A percentile compares a stretch with the other conserved stretches of the same genome.
Evolutionary conservation across 2,113 vertebrate species (phyloP).

Genomic region (Bettongia penicillata): DNA sequence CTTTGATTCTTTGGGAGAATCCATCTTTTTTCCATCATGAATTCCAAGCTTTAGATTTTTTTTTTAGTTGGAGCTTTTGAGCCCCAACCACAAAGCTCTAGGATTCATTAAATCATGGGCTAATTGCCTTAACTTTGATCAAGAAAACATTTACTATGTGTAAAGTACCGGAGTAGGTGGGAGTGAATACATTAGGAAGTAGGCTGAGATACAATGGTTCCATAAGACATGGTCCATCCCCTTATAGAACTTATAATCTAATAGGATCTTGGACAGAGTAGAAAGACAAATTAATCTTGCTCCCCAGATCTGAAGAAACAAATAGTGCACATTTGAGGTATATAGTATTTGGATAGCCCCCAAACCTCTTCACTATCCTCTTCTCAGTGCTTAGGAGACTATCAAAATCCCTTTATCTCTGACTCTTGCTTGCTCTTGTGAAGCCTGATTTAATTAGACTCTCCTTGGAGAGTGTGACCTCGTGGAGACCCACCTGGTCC

Average conservation of each 20-base stretch:
- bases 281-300: background rate
- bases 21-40: background rate
- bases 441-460: background rate
- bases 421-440: background rate
- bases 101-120: background rate
- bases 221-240: background rate
- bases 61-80: background rate
- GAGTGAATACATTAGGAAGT: accelerated
- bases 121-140: accelerated
- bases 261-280: background rate
- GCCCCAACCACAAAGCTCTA: background rate
- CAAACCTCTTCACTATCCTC: background rate
- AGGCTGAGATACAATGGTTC: background rate
- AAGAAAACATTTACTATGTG: background rate
- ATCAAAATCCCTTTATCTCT: too few species aligned
- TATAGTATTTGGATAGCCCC: background rate
- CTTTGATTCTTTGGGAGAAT: accelerated
- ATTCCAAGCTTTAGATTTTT: too few species aligned
- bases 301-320: background rate
- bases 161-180: background rate
- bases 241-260: background rate
- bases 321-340: background rate
- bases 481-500: background rate
- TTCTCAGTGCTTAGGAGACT: background rate
- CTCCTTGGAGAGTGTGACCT: background rate